Base-by-base conservation (phyloP, 2,888 invertebrate species). In the Cheilosia soror region DNA sequence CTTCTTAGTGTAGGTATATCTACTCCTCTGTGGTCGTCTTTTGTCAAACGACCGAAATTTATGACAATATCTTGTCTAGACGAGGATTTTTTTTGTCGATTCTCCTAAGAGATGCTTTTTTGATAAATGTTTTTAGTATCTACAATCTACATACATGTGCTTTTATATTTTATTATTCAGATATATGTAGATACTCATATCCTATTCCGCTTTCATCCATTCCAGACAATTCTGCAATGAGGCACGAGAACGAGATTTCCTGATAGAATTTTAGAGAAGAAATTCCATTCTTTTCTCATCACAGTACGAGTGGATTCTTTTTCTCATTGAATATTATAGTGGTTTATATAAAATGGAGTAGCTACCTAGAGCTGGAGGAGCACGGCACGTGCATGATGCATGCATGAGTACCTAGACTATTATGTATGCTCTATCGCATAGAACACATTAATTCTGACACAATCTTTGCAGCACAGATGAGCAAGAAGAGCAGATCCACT, bases 11-110 rank as follows among this genome's bases (percentile, higher is more conserved):
- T 49, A 33, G n/a, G n/a, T n/a, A n/a, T n/a, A n/a, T n/a, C n/a
- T 33, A 57, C 20, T 51, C 27, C 58, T 58, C 20, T 27, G 27
- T 25, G 29, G 57, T 9, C 40, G 25, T 29, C 25, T 33, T 13
- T 58, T 40, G 27, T 7, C 20, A 42, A 40, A 13, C 31, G 40
- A 51, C 6, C 37, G 33, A 40, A 11, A 40, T 20, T 20, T 42
- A 42, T 20, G 55, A 65, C 40, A 72, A 65, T 65, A 58, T 72
- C 37, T 58, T 49, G 78, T 78, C 71, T 78, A 78, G 78, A 78
- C 78, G 15, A 51, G 47, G 37, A 58, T 11, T 29, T 49, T 25
- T n/a, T 31, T 37, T 37, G 25, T 2, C 13, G 29, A 9, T 3
- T 9, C 1, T 9, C 33, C 9, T 25, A 31, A 9, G 40, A 29